A percentile compares a stretch with the other conserved stretches of the same genome.
Conservation (phyloP, 2,888 invertebrate genomes). For the Anticlea derivata region DNA sequence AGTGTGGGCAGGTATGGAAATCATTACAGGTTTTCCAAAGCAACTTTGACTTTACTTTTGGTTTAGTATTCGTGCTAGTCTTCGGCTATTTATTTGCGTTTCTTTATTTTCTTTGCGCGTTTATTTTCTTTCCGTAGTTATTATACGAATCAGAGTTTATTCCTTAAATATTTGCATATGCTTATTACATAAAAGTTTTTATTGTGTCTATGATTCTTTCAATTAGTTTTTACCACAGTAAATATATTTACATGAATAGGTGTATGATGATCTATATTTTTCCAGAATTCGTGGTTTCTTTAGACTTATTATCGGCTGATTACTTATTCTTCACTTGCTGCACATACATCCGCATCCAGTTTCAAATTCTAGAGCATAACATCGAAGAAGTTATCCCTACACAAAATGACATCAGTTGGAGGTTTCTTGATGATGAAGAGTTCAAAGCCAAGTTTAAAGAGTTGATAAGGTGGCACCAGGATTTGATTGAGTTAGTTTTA, state of each 20-base stretch:
- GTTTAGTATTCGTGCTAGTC: no score
- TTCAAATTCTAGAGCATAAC: constrained; percentile 48
- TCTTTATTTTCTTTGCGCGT: no score
- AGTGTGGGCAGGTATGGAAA: constrained; percentile 54
- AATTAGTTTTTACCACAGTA: no score
- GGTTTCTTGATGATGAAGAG: constrained; percentile 28
- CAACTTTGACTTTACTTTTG: no score
- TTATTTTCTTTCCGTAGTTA: no score
- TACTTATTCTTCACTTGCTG: constrained; percentile 56
- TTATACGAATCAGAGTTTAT: no score
- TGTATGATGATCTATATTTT: not conserved
- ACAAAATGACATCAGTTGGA: constrained; percentile 5
- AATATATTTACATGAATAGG: no score
- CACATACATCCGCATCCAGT: constrained; percentile 57
- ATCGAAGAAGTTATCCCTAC: constrained; percentile 44
- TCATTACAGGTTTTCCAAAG: no score
- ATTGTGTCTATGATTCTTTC: no score
- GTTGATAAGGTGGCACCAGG: constrained; percentile 56
- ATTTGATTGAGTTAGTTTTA: constrained; percentile 51
- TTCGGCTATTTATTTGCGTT: no score
- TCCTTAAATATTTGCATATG: no score
- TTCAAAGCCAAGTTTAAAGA: constrained; percentile 42
- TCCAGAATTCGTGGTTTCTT: constrained; percentile 48
- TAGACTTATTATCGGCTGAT: constrained; percentile 46
- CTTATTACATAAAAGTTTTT: no score